Base-by-base conservation (phyloP, 2,113 vertebrate genomes). In the Geothlypis trichas region DNA sequence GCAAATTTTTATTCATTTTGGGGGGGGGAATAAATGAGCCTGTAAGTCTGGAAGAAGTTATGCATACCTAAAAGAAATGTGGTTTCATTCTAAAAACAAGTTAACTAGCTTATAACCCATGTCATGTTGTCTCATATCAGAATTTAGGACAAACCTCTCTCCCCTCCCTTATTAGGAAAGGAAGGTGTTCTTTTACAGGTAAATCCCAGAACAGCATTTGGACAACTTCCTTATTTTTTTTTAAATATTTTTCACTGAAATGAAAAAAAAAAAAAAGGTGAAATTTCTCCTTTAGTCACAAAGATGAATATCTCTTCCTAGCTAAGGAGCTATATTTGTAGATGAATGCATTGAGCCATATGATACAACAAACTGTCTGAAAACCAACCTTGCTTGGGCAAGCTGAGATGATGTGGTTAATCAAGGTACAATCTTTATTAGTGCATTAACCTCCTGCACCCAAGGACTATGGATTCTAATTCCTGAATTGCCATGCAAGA, bases 361-460 rank as follows among this genome's bases (percentile, higher is more conserved):
- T n/a, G 67, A 95, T 87, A 83, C 46, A 87, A 95, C 87, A 95
- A 95, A 95, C 65, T 75, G 78, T 67, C 88, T 90, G 87, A 90
- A 85, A 96, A 87, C 13, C n/a, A 80, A 59, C 49, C 42, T 92
- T 89, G 91, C 85, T 52, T 62, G 42, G 89, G 91, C 84, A 95
- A 96, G 92, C 84, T 89, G 80, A 86, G 83, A 96, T 93, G 85
- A 96, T 94, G 87, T 92, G 96, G 93, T 94, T 97, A 96, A 96
- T 97, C 94, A 97, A 93, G 84, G 96, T 82, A 77, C 92, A 96
- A 93, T 85, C 92, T 97, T 96, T 97, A 96, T 97, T 97, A 96
- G 87, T 95, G 87, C 87, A 95, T 97, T 97, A 97, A 97, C 95
- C 96, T 97, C 85, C 85, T 96, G 95, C 91, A 95, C 92, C 89